Evolutionary conservation across 2,797 vertebrate species (phyloP), one percentile per base, ranked within the genome.

Genomic region (Valencia hispanica): DNA sequence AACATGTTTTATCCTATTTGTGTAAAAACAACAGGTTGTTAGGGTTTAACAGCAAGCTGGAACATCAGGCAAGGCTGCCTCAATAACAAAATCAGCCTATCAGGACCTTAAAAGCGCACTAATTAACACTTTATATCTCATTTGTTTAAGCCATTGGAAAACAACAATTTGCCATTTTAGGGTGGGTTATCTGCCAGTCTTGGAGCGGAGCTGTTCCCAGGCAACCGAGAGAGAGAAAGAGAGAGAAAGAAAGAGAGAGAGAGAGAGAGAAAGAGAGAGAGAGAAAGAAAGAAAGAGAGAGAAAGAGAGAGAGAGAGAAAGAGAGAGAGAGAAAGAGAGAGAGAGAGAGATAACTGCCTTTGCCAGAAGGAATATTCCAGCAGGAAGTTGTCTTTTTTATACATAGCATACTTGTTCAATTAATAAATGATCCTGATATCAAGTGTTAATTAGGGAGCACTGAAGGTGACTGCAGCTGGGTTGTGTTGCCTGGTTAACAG

Each of bases 111-210:
- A 75, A 73, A 83, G 59, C 41, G 72, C 30, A 20, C 68, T 70
- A 50, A 75, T 75, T 77, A 69, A 57, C 48, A 45, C 69, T 70
- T 77, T 72, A 65, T 18, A 61, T 65, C 7, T 47, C 18, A 11
- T 83, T 84, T 80, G n/a, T 75, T 74, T 74, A 68, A 72, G 79
- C 53, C 1, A 14, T 48, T 68, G 43, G 55, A 79, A 78, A 57
- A 72, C 3, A 39, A 59, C 36, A 72, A 65, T 53, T 77, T 39
- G 3, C 53, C 41, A 18, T 71, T 79, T 80, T 36, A 1, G 6
- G 4, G 48, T 53, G 48, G 20, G 15, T 81, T 63, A 73, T 82
- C 55, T 78, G 55, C 55, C 17, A 5, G 48, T 68, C 22, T 77
- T 69, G 51, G 50, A 78, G 80, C 25, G 25, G 47, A 75, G 48